These are phyloP conservation scores for Hydrotaea diabolus DNA, from an alignment of 2,888 invertebrate species.

Conservation along the genomic window DNA sequence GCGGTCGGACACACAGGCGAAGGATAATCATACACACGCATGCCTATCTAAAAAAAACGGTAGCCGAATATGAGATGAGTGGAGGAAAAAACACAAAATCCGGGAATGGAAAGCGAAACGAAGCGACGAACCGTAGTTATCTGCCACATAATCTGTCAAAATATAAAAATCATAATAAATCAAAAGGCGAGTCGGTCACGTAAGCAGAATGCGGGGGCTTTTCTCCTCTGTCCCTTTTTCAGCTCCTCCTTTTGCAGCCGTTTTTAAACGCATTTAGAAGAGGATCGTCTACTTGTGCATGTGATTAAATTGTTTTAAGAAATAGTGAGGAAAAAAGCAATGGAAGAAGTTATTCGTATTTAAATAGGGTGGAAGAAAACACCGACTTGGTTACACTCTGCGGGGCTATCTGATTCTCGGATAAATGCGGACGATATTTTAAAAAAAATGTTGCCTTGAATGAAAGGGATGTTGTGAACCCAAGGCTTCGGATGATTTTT, in stretches of 20 bases:
- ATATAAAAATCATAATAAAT: constrained; percentile 77
- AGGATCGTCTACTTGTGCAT: neutral
- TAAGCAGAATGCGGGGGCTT: neutral
- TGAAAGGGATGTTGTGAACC: too few species aligned
- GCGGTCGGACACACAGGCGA: neutral
- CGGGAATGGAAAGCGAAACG: neutral
- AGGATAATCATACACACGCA: constrained; percentile 29
- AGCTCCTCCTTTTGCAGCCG: neutral
- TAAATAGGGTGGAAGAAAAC: too few species aligned
- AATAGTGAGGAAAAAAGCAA: neutral
- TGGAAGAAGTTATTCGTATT: neutral
- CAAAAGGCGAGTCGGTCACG: constrained; percentile 67
- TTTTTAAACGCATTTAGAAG: neutral
- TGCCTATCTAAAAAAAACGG: constrained; percentile 36
- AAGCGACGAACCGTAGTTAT: constrained; percentile 56
- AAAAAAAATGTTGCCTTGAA: neutral
- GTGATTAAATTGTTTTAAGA: neutral
- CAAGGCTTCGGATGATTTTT: too few species aligned
- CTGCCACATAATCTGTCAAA: constrained; percentile 78
- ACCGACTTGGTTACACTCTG: neutral
- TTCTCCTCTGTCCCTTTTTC: neutral
- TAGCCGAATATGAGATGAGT: constrained; percentile 48
- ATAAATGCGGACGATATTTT: neutral
- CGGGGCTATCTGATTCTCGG: too few species aligned
- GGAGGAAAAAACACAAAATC: neutral